Percentiles rank a stretch among this genome's conserved stretches.
These are phyloP conservation scores for Parnassius apollo DNA, from an alignment of 2,888 invertebrate species.

Conservation along the genomic window DNA sequence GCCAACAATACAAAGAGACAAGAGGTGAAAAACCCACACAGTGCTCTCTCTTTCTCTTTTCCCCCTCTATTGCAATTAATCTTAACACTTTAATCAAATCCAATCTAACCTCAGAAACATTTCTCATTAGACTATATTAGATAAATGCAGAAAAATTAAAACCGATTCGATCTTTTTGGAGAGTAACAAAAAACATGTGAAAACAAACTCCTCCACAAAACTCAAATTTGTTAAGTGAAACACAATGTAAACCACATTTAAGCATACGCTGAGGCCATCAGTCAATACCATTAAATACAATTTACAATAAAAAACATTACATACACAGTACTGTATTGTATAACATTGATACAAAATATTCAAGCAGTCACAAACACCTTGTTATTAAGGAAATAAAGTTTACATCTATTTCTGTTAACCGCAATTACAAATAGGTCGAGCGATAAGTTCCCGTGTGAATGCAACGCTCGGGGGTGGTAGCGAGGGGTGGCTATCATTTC, in stretches of 20 bases:
- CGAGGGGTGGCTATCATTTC: constrained; percentile 28
- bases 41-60: no score
- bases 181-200: no score
- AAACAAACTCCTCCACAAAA: no score
- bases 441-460: constrained; percentile 63
- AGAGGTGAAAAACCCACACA: no score
- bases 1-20: no score
- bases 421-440: background rate
- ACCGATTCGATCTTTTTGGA: no score
- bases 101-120: no score
- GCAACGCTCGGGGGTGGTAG: constrained; percentile 36
- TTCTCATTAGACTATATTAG: no score
- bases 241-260: constrained; percentile 8
- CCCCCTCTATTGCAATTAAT: no score
- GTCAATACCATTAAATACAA: constrained; percentile 30
- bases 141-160: no score
- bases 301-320: constrained; percentile 21
- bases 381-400: background rate
- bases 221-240: constrained; percentile 1
- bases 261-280: constrained; percentile 22
- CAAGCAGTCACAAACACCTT: background rate
- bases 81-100: no score
- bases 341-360: constrained; percentile 6
- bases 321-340: constrained; percentile 24
- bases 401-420: background rate